These are phyloP conservation scores for Drosophila lacertosa DNA, from an alignment of 1,140 invertebrate species.

Conservation along the genomic window DNA sequence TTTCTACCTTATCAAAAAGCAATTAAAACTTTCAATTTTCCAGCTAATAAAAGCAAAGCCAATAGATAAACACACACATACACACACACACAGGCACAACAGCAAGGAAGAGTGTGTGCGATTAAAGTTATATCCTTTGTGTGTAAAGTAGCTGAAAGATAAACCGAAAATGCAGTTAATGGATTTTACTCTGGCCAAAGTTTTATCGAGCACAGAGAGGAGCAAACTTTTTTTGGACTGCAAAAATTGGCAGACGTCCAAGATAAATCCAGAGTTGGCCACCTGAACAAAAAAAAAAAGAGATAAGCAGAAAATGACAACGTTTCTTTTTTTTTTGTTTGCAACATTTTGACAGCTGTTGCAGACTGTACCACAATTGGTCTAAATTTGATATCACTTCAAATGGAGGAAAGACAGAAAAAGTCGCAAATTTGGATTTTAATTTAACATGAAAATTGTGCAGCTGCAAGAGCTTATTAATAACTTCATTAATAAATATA, in stretches of 20 bases:
- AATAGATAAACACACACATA: not conserved
- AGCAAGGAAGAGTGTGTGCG: not conserved
- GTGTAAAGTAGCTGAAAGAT: conserved; percentile 5
- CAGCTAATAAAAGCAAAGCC: not conserved
- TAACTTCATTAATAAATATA: conserved; percentile 28
- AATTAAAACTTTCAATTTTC: conserved; percentile 14
- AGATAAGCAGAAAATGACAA: conserved; percentile 19
- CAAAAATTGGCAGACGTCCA: conserved; percentile 8
- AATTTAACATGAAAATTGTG: conserved; percentile 59
- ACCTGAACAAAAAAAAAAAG: conserved; percentile 1
- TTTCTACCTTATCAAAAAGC: not conserved
- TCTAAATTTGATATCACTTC: conserved; percentile 52
- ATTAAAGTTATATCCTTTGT: conserved; percentile 9
- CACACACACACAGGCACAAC: not conserved
- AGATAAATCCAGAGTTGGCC: not conserved
- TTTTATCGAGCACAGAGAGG: not conserved
- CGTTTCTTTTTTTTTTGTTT: not conserved
- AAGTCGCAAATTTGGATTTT: conserved; percentile 24
- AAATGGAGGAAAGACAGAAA: conserved; percentile 21
- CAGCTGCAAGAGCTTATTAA: conserved; percentile 16
- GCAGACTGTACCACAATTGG: conserved; percentile 9
- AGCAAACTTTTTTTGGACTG: not conserved
- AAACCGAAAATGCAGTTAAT: conserved; percentile 54
- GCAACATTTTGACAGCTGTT: conserved; percentile 10
- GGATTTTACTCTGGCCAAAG: conserved; percentile 14